Conservation (phyloP, 1,140 invertebrate genomes). For the Sycophila sp. region DNA sequence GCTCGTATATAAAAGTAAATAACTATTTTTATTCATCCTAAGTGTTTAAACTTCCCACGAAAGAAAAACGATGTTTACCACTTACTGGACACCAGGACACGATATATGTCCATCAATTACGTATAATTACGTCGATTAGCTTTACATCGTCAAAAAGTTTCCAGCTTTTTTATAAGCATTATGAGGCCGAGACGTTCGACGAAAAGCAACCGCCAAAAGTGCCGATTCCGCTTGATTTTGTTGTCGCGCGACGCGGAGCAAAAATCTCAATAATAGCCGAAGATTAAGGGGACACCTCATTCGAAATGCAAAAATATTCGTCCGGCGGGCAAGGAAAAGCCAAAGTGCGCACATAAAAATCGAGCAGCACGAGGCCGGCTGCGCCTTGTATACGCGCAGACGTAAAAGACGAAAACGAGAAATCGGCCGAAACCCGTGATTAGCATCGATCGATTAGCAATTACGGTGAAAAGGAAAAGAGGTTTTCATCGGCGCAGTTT, state of each 20-base stretch:
- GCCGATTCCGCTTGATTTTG: background rate
- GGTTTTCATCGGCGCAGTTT: constrained; percentile 9
- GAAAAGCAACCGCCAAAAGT: background rate
- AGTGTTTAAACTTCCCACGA: too few relatives aligned
- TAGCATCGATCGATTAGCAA: constrained; percentile 33
- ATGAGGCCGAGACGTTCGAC: background rate
- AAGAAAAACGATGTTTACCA: too few relatives aligned
- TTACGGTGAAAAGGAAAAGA: constrained; percentile 21
- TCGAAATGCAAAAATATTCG: constrained; percentile 14
- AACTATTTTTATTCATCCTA: too few relatives aligned
- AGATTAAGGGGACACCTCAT: background rate
- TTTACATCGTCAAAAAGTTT: too few relatives aligned
- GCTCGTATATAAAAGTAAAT: too few relatives aligned
- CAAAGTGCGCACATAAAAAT: background rate
- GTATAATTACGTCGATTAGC: too few relatives aligned
- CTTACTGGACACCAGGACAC: too few relatives aligned
- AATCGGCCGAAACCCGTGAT: constrained; percentile 7
- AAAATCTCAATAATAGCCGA: background rate
- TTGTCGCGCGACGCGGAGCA: background rate
- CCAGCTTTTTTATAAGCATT: too few relatives aligned
- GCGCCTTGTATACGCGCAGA: too few relatives aligned
- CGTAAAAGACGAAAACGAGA: background rate
- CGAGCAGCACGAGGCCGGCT: background rate
- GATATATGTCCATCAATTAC: too few relatives aligned
- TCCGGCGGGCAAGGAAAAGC: constrained; percentile 14